These are phyloP conservation scores for Rhombomys opimus DNA, from an alignment of 2,113 vertebrate species.

Conservation along the genomic window DNA sequence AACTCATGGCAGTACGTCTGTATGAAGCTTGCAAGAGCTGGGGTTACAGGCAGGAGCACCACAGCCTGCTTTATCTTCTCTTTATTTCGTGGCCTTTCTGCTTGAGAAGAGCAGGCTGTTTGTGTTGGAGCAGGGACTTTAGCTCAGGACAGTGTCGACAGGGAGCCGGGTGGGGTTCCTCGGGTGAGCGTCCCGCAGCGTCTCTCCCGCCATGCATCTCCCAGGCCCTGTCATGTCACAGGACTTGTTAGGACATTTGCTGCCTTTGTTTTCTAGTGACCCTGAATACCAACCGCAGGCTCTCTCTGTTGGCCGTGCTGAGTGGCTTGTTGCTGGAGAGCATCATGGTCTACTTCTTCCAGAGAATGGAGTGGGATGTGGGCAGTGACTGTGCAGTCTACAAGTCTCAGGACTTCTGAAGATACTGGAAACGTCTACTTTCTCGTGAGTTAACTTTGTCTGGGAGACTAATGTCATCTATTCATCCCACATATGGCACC, in stretches of 20 bases:
- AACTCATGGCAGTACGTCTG: neutral
- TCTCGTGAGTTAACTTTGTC: neutral
- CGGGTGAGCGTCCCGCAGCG: neutral
- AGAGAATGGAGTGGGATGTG: constrained; percentile 86
- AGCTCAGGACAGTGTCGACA: neutral
- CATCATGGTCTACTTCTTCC: constrained; percentile 85
- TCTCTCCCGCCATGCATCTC: neutral
- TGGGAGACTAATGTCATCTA: neutral
- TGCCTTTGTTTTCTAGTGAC: constrained; percentile 89
- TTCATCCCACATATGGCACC: neutral
- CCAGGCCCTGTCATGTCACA: neutral
- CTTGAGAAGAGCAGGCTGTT: neutral
- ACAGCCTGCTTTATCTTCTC: neutral
- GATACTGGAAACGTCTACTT: neutral
- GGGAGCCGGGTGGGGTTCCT: neutral
- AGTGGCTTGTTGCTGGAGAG: constrained; percentile 92
- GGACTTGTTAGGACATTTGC: neutral
- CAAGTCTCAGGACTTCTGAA: constrained; percentile 69
- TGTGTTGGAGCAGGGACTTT: neutral
- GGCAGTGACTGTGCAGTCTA: constrained; percentile 74
- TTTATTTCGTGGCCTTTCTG: neutral
- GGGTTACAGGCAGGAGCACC: no score
- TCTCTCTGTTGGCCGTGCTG: constrained; percentile 89
- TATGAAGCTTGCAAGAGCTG: neutral
- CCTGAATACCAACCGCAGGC: constrained; percentile 90